phyloP scores from a whole-genome alignment of 2,888 invertebrate genomes.

The Loripinus fragilis region DNA sequence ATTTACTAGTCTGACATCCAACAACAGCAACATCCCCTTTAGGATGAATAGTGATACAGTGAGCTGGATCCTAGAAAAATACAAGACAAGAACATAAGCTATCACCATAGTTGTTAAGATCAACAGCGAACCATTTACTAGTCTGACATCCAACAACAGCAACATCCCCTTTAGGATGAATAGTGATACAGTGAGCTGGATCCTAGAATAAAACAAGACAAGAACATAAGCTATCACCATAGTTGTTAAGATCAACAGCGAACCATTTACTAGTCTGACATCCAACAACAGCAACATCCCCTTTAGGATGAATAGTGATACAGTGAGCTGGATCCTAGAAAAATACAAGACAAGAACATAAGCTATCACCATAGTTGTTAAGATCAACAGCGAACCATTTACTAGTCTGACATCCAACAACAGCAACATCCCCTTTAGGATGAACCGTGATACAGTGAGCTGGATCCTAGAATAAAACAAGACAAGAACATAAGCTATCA shows the following conservation, averaged over 20 bases:
- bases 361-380: conserved; percentile 87
- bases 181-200: conserved; percentile 91
- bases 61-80: conserved; percentile 91
- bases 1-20: conserved; percentile 91
- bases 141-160: conserved; percentile 91
- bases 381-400: conserved; percentile 94
- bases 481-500: too few species aligned
- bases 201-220: too few species aligned
- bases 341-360: too few species aligned
- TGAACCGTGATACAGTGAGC: conserved; percentile 93
- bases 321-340: conserved; percentile 92
- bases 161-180: conserved; percentile 90
- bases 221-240: too few species aligned
- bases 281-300: conserved; percentile 90
- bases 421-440: conserved; percentile 89
- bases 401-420: conserved; percentile 91
- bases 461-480: conserved; percentile 91
- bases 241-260: conserved; percentile 91
- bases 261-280: conserved; percentile 92
- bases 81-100: too few species aligned
- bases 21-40: conserved; percentile 91
- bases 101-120: conserved; percentile 89
- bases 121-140: conserved; percentile 93
- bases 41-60: conserved; percentile 91
- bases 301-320: conserved; percentile 91